Conservation (phyloP, 2,797 vertebrate genomes). For the Xiphorhynchus erythropygius region DNA sequence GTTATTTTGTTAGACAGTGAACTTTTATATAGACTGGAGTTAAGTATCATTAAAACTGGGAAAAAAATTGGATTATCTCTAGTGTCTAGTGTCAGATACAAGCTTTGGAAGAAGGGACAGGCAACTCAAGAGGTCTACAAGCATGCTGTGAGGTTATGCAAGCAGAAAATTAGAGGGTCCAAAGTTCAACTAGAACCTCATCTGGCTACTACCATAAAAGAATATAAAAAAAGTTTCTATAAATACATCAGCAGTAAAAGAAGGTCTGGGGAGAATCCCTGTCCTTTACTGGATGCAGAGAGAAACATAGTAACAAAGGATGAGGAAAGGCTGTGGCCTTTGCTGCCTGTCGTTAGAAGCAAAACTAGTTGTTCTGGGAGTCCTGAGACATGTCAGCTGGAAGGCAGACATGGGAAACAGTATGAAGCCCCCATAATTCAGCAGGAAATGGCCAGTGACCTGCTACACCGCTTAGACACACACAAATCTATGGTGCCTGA, state of each 20-base stretch:
- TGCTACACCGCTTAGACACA: background rate
- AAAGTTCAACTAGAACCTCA: background rate
- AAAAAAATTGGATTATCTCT: background rate
- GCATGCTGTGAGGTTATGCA: background rate
- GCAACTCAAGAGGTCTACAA: background rate
- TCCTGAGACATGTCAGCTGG: rapidly evolving
- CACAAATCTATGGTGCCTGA: background rate
- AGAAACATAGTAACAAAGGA: background rate
- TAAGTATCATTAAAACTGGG: background rate
- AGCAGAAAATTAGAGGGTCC: background rate
- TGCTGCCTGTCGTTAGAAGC: background rate
- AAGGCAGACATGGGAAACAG: background rate
- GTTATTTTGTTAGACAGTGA: background rate
- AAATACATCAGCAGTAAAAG: background rate
- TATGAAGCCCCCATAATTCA: background rate
- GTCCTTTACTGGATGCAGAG: background rate
- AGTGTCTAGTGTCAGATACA: background rate
- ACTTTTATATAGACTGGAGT: background rate
- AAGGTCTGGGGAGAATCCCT: background rate
- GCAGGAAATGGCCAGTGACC: background rate
- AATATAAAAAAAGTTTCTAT: background rate
- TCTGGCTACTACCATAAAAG: background rate
- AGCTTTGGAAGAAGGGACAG: background rate
- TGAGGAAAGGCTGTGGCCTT: background rate
- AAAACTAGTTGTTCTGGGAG: rapidly evolving